Percentiles rank a stretch among this genome's conserved stretches.
phyloP scores from a whole-genome alignment of 2,888 invertebrate species.

The Graphium colonna region DNA sequence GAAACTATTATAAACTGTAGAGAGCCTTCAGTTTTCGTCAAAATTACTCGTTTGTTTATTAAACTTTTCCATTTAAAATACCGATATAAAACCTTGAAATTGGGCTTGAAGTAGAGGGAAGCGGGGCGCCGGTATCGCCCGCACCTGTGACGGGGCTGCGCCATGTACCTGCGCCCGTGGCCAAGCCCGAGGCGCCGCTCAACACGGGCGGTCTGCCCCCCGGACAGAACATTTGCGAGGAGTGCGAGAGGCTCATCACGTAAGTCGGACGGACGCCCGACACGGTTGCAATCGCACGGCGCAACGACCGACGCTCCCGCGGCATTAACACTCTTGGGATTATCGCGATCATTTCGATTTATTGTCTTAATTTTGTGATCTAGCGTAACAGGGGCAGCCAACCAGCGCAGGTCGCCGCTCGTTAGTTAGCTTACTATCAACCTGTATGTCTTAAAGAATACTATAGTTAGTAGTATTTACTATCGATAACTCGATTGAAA shows the following conservation, averaged over 20 bases:
- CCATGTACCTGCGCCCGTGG: slow-evolving; percentile 88
- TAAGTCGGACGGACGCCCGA: slow-evolving; percentile 88
- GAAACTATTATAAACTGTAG: no score
- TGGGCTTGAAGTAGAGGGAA: slow-evolving; percentile 56
- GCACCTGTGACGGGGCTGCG: slow-evolving; percentile 80
- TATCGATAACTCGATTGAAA: no score
- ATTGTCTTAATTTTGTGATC: no score
- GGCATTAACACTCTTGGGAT: no score
- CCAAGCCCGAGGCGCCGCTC: slow-evolving; percentile 80
- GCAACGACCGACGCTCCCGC: neutral
- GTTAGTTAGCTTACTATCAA: no score
- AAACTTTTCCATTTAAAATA: no score
- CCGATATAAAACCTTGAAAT: slow-evolving; percentile 40
- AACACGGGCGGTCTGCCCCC: slow-evolving; percentile 88
- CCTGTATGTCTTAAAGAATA: no score
- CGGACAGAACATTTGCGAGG: slow-evolving; percentile 96
- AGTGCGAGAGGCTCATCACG: slow-evolving; percentile 98
- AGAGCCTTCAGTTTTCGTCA: neutral
- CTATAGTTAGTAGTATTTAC: no score
- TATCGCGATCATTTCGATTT: no score
- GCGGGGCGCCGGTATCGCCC: slow-evolving; percentile 52
- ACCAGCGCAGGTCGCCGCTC: no score
- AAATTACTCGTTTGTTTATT: slow-evolving; percentile 9
- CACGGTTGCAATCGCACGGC: slow-evolving; percentile 79
- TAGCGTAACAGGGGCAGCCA: no score